A percentile compares a stretch with the other conserved stretches of the same genome.
These are phyloP conservation scores for Drosophila sproati DNA, from an alignment of 1,140 invertebrate species.

Conservation along the genomic window DNA sequence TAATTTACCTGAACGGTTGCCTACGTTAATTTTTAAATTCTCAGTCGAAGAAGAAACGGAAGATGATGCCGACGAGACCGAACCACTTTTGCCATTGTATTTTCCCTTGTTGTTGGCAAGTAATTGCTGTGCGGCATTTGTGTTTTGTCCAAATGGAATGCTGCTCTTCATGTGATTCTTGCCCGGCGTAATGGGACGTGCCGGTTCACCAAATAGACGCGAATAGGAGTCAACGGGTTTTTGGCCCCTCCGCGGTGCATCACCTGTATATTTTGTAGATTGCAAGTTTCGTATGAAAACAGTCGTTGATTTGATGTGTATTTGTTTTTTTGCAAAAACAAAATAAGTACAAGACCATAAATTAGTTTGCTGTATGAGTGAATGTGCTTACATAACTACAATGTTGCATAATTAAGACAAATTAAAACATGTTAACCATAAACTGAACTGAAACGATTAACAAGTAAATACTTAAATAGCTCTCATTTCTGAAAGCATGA, in stretches of 20 bases:
- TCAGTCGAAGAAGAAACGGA: constrained; percentile 83
- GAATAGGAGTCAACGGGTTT: constrained; percentile 79
- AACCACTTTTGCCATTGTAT: constrained; percentile 80
- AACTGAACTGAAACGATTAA: background rate
- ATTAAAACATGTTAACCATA: background rate
- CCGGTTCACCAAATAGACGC: constrained; percentile 81
- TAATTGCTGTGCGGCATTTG: constrained; percentile 66
- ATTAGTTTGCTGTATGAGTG: background rate
- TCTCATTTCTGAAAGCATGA: background rate
- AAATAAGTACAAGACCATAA: background rate
- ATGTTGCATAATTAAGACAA: constrained; percentile 1
- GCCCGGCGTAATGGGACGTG: constrained; percentile 75
- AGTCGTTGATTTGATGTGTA: too few relatives aligned
- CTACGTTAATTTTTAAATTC: constrained; percentile 80
- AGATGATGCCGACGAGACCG: constrained; percentile 79
- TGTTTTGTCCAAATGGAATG: constrained; percentile 82
- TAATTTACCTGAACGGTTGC: constrained; percentile 69
- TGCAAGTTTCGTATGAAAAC: constrained; percentile 2
- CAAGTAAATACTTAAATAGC: background rate
- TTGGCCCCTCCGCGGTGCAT: constrained; percentile 77
- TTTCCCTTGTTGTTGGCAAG: constrained; percentile 71
- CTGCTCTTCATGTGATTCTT: constrained; percentile 84
- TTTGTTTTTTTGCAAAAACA: background rate
- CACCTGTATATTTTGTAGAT: constrained; percentile 55
- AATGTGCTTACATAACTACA: background rate